Base-by-base conservation (phyloP, 2,797 vertebrate genomes). In the Falco cherrug region DNA sequence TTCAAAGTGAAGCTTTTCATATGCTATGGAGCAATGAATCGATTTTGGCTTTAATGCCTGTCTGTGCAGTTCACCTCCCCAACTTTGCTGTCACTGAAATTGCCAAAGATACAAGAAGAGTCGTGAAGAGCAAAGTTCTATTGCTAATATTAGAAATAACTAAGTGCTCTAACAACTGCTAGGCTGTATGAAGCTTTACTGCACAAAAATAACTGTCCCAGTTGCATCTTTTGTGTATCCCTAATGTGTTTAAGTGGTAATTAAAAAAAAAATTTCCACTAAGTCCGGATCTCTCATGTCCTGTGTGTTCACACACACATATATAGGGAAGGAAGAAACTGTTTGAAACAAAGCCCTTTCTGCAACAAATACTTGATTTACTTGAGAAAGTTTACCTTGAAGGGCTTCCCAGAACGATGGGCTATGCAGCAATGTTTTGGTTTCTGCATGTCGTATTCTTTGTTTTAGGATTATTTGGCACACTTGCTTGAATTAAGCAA, bases 291-390 rank as follows among this genome's bases (percentile, higher is more conserved):
- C 37, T 93, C 50, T 94, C 75, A 96, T 94, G 84, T 21, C 48
- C 9, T 54, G 29, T 67, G 35, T 57, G 15, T 47, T 16, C 13
- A 41, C 5, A 31, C 16, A 91, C 59, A 84, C 70, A 17, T 19
- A 57, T 86, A 57, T 86, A 63, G 75, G 67, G 91, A 97, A 37
- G 92, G 87, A 95, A 94, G 35, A 56, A 93, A 75, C 91, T 67
- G 68, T 26, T 94, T 84, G 87, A 83, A 79, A 77, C 26, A 84
- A 93, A 96, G 35, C 18, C 33, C 60, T 87, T 91, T 77, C 84
- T 48, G 64, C 79, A 57, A 63, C 25, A 86, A 81, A 48, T 64
- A 77, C 84, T 87, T 84, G 85, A 92, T 56, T 85, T 93, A 51
- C 56, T 51, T 85, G 26, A 89, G 87, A 90, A 80, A 64, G 50